These are phyloP conservation scores for Enoplosus armatus DNA, from an alignment of 2,797 vertebrate species.

Conservation along the genomic window DNA sequence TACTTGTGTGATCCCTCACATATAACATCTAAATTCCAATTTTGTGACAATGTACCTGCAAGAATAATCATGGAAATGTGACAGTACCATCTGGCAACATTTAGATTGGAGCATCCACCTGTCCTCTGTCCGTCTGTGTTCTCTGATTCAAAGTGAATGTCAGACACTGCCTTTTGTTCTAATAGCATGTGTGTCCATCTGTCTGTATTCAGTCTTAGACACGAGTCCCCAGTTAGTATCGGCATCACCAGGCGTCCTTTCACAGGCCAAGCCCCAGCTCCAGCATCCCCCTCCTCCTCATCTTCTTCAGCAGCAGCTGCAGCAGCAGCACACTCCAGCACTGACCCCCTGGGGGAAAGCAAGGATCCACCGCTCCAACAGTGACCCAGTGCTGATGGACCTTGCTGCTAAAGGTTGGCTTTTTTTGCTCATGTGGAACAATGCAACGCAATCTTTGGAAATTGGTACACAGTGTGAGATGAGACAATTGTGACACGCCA, in stretches of 20 bases:
- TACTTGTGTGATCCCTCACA: no score
- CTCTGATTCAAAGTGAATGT: not conserved
- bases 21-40: no score
- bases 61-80: no score
- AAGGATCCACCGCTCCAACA: constrained; percentile 55
- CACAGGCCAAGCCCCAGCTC: not conserved
- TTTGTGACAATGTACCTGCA: no score
- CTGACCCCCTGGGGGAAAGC: constrained; percentile 5
- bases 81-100: not conserved
- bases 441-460: not conserved
- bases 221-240: not conserved
- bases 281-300: not conserved
- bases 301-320: not conserved
- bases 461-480: not conserved
- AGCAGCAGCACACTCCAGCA: constrained; percentile 6
- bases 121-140: not conserved
- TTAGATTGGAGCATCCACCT: not conserved
- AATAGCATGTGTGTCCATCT: not conserved
- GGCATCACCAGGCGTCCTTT: not conserved
- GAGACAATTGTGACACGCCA: not conserved
- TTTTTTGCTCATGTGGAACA: not conserved
- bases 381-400: constrained; percentile 60
- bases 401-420: constrained; percentile 47
- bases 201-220: constrained; percentile 9
- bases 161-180: not conserved